Percentiles rank a stretch among this genome's conserved stretches.
Conservation (phyloP, 2,888 invertebrate genomes). For the Leucophenga montana region DNA sequence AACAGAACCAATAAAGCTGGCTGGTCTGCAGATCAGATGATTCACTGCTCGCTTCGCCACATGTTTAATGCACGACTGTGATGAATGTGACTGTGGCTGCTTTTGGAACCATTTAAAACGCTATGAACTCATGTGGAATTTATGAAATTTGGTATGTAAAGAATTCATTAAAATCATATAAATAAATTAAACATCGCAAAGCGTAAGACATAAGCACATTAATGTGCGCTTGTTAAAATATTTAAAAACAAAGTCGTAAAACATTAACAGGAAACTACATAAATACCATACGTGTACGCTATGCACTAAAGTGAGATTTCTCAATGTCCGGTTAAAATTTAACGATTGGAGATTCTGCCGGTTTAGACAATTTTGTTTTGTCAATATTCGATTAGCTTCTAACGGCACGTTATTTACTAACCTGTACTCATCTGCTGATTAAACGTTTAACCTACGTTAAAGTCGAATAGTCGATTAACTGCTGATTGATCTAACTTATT, state of each 20-base stretch:
- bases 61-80: not conserved
- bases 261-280: slow-evolving; percentile 53
- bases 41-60: not conserved
- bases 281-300: not conserved
- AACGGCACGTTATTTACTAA: too few species aligned
- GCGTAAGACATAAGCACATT: slow-evolving; percentile 39
- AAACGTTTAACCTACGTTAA: too few species aligned
- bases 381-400: too few species aligned
- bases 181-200: slow-evolving; percentile 47
- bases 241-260: slow-evolving; percentile 62
- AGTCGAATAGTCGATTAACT: too few species aligned
- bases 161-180: slow-evolving; percentile 27
- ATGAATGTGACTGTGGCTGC: not conserved
- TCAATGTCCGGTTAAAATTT: too few species aligned
- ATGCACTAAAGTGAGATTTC: too few species aligned
- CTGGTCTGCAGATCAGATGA: not conserved
- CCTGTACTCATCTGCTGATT: too few species aligned
- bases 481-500: too few species aligned
- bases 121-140: slow-evolving; percentile 10
- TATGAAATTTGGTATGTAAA: slow-evolving; percentile 30
- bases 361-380: too few species aligned
- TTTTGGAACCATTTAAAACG: not conserved
- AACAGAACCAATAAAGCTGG: too few species aligned
- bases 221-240: slow-evolving; percentile 52
- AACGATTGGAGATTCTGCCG: too few species aligned